Conservation (phyloP, 2,888 invertebrate genomes). For the Ennomos fuscantarius region DNA sequence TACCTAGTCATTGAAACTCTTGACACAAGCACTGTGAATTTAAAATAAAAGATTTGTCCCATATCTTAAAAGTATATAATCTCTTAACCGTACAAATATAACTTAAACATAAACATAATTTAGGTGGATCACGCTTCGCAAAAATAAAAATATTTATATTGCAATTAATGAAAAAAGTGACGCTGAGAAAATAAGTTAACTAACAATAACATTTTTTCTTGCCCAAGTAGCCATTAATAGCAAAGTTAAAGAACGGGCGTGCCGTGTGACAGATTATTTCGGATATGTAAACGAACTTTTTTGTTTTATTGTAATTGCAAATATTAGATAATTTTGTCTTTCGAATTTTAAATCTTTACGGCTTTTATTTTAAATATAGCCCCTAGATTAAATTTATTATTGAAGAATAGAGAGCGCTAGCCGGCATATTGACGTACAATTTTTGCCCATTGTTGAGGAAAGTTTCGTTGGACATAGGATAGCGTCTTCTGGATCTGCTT, state of each 20-base stretch:
- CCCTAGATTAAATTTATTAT: not conserved
- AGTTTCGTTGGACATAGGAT: constrained; percentile 90
- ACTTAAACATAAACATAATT: constrained; percentile 10
- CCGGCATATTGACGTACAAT: constrained; percentile 89
- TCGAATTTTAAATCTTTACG: too few relatives aligned
- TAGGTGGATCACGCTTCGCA: constrained; percentile 1
- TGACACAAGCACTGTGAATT: too few relatives aligned
- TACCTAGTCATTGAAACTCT: too few relatives aligned
- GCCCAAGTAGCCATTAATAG: too few relatives aligned
- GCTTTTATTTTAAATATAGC: not conserved
- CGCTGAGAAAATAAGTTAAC: not conserved
- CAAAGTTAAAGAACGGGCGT: too few relatives aligned
- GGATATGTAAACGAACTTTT: too few relatives aligned
- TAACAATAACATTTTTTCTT: not conserved
- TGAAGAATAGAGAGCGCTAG: constrained; percentile 44
- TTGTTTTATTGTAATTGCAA: too few relatives aligned
- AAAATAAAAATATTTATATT: not conserved
- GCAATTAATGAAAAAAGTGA: constrained; percentile 1
- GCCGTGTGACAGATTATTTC: too few relatives aligned
- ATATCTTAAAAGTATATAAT: constrained; percentile 11
- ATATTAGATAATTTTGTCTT: too few relatives aligned
- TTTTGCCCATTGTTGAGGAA: constrained; percentile 91
- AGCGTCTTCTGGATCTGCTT: constrained; percentile 91
- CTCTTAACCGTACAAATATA: constrained; percentile 12
- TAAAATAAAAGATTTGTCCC: too few relatives aligned